Conservation (phyloP, 2,888 invertebrate species). For the Mactromeris polynyma region DNA sequence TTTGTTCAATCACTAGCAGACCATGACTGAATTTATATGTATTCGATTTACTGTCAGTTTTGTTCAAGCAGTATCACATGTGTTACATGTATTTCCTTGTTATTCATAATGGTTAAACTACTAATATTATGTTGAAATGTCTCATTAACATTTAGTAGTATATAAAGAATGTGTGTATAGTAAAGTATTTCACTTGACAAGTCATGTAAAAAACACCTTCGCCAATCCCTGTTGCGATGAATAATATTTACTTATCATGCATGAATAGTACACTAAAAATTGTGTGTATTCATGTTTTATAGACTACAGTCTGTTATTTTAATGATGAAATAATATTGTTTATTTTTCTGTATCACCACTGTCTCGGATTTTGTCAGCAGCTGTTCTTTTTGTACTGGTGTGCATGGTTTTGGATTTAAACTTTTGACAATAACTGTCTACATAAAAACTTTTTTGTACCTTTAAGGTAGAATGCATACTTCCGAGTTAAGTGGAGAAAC, state of each 20-base stretch:
- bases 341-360: neutral
- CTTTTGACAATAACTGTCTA: constrained; percentile 6
- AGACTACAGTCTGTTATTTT: neutral
- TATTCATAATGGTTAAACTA: too few species aligned
- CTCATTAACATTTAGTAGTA: neutral
- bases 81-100: too few species aligned
- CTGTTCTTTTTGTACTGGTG: neutral
- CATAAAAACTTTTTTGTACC: neutral
- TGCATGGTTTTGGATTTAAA: neutral
- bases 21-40: too few species aligned
- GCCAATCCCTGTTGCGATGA: neutral
- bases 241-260: neutral
- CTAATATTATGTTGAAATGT: too few species aligned
- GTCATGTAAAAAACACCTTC: neutral
- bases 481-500: neutral
- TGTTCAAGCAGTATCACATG: too few species aligned
- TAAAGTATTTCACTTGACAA: neutral
- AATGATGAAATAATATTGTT: neutral
- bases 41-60: too few species aligned
- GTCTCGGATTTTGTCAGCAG: neutral
- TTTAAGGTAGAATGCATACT: neutral
- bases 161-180: neutral
- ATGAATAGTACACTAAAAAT: neutral
- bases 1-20: neutral
- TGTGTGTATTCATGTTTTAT: neutral